Base-by-base conservation (phyloP, 2,797 vertebrate genomes). In the Ispidina picta region DNA sequence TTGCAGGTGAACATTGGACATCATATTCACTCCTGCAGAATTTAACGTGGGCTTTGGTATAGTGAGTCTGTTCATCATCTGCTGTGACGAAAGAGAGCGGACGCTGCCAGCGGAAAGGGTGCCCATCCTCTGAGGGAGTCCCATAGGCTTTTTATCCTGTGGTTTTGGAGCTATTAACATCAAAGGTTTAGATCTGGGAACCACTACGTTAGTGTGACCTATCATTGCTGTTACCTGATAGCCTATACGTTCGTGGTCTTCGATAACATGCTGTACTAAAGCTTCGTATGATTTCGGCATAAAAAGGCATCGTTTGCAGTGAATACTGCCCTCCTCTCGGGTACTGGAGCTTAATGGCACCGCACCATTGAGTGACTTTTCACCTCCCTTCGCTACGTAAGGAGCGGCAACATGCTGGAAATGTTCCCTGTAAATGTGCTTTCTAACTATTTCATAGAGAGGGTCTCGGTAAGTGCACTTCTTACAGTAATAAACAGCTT, bases 401-500 rank as follows among this genome's bases (percentile, higher is more conserved):
- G 99, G 99, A 96, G 98, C 98, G 59, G 99, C 99, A 94, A 99
- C 99, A 17, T 99, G 99, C 95, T 99, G 99, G 97, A 99, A 99
- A 98, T 99, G 99, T 99, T 99, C 99, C 97, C 99, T 98, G 98
- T 99, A 99, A 97, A 99, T 99, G 98, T 99, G 99, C 98, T 99
- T 99, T 94, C 99, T 98, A 97, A 99, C 99, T 81, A 99, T 99
- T 96, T 99, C 99, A 93, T 99, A 99, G 71, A 99, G 98, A 95
- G 99, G 99, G 97, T 99, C 99, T 96, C 99, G 98, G 97, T 99
- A 99, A 97, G 99, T 99, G 98, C 99, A 99, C 98, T 99, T 99
- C 98, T 99, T 99, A 97, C 99, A 99, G 98, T 99, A 99, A 98
- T 99, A 99, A 96, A 99, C 99, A n/a, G 99, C 99, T 98, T 99